Base-by-base conservation (phyloP, 92 coral and sea anemone genomes). In the Bergia puertoricense region DNA sequence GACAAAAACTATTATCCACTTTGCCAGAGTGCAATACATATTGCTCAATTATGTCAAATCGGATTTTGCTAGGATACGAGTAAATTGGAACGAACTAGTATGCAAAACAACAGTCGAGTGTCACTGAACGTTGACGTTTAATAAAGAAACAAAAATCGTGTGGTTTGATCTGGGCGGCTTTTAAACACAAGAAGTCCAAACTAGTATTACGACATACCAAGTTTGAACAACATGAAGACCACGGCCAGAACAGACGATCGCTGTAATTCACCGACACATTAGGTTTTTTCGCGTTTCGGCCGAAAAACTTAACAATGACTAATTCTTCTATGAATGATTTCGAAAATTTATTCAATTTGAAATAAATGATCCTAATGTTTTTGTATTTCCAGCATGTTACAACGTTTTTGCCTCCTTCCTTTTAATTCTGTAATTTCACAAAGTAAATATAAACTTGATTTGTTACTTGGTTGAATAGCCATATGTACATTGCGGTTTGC, bases 381-480 rank as follows among this genome's bases (percentile, higher is more conserved):
- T 45, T 83, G 40, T 71, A 44, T 36, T 68, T n/a, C 79, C 54
- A 5, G 62, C 65, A 73, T 44, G 40, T 46, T 69, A 30, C 45
- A 38, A 3, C 16, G 1, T 7, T 15, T 16, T 30, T 5, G 9
- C 45, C 87, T 84, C 44, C 42, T 36, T 45, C 45, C 22, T 84
- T 30, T 30, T 23, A 30, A 84, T 45, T 38, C 6, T 68, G 45
- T 68, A 71, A 13, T 84, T 84, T 71, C 23, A 9, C 43, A 69
- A 30, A 42, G 74, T 46, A 84, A 84, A 84, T 74, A 48, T 18
- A 14, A 76, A 81, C 85, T 81, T 57, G 45, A 81, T 30, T 45
- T 43, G 78, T 65, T 66, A 83, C 62, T 83, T 46, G 41, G 10
- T 16, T 10, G 77, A 72, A 73, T 38, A 45, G 39, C 41, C 36